Percentiles rank a stretch among this genome's conserved stretches.
Evolutionary conservation across 2,888 invertebrate genomes (phyloP).

Genomic region (Tipula lateralis): DNA sequence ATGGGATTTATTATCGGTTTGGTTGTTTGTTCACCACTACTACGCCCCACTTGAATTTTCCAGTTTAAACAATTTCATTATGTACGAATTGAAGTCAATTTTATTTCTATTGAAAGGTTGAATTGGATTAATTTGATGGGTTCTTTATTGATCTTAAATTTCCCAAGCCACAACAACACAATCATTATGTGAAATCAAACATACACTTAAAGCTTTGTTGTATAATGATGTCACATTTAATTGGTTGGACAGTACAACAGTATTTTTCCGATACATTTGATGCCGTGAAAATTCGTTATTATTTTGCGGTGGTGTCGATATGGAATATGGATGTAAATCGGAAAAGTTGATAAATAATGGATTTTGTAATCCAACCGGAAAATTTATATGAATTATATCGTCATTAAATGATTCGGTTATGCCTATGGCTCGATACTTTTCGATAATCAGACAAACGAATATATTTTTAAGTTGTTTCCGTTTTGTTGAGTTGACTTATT

Average conservation of each 20-base stretch:
- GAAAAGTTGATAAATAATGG: neutral
- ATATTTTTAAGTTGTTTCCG: neutral
- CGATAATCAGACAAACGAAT: neutral
- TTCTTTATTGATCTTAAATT: neutral
- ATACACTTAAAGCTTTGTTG: neutral
- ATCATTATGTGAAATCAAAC: neutral
- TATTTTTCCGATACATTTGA: neutral
- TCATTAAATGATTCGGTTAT: too few relatives aligned
- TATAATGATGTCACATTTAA: neutral
- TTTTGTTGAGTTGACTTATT: neutral
- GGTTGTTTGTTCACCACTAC: neutral
- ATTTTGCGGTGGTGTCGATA: neutral
- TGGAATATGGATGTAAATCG: neutral
- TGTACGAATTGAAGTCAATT: neutral
- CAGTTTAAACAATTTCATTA: neutral
- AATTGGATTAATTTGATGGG: neutral
- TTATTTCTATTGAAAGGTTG: too few relatives aligned
- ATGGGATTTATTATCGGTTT: neutral
- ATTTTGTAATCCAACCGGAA: neutral
- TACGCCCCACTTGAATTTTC: neutral
- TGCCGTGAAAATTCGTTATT: neutral
- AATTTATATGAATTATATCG: neutral
- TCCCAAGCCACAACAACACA: neutral
- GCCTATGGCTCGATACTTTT: neutral
- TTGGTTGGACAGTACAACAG: neutral